phyloP scores from a whole-genome alignment of 2,797 vertebrate species.

The Lateolabrax maculatus region DNA sequence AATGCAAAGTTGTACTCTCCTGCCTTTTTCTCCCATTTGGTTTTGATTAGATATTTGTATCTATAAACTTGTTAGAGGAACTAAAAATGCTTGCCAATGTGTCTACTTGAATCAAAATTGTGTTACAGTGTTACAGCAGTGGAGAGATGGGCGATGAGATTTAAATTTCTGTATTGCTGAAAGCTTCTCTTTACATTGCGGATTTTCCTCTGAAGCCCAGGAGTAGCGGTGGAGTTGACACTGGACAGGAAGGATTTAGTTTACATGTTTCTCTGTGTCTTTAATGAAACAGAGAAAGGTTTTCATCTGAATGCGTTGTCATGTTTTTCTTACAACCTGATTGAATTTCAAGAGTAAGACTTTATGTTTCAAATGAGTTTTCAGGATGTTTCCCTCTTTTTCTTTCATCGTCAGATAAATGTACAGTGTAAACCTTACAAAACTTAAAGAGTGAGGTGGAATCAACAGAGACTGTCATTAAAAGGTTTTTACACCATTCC shows the following conservation, averaged over 20 bases:
- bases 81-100: neutral
- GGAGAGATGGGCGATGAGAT: neutral
- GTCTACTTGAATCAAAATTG: neutral
- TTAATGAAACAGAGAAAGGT: neutral
- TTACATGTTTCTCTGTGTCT: neutral
- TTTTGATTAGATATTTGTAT: neutral
- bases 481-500: neutral
- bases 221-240: neutral
- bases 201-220: slow-evolving; percentile 7
- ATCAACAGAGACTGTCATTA: neutral
- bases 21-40: neutral
- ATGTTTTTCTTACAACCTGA: neutral
- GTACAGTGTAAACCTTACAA: neutral
- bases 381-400: neutral
- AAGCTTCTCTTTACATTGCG: slow-evolving; percentile 24
- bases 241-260: neutral
- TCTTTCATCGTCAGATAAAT: neutral
- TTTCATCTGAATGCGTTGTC: neutral
- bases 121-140: neutral
- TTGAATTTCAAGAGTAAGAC: neutral
- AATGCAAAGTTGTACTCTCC: slow-evolving; percentile 11
- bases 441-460: neutral
- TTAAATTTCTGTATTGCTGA: neutral
- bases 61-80: neutral
- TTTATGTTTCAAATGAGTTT: neutral